Evolutionary conservation across 2,113 vertebrate genomes (phyloP).

Genomic region (Guaruba guarouba): DNA sequence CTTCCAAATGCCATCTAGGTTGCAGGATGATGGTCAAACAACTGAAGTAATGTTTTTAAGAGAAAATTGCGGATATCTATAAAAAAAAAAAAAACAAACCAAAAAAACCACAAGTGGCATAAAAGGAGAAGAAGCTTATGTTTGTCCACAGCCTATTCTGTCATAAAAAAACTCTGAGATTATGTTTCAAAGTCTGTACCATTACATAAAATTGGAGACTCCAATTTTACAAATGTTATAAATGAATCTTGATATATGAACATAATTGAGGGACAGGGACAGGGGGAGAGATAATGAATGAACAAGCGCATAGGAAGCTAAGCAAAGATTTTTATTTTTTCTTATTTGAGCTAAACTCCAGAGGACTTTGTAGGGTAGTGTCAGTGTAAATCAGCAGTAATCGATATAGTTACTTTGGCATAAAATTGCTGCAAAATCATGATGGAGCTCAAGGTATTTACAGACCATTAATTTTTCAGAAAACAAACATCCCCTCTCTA

Average conservation of each 20-base stretch:
- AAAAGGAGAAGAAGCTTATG: background rate
- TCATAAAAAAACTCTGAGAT: background rate
- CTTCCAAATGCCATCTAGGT: background rate
- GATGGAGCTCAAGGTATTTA: background rate
- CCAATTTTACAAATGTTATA: background rate
- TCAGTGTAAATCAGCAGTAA: background rate
- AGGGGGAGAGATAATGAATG: background rate
- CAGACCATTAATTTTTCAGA: background rate
- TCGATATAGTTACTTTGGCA: background rate
- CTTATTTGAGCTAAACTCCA: background rate
- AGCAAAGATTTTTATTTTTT: background rate
- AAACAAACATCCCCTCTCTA: background rate
- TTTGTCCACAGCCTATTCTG: background rate
- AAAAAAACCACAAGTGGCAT: background rate
- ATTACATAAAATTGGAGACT: background rate
- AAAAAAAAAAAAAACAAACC: background rate
- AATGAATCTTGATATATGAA: background rate
- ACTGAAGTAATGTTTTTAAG: background rate
- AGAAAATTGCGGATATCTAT: background rate
- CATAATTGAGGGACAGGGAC: background rate
- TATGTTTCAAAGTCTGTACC: background rate
- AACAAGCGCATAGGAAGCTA: background rate
- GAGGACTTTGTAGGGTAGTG: background rate
- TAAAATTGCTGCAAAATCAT: background rate
- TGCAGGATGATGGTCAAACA: background rate